Evolutionary conservation across 2,888 invertebrate genomes (phyloP).

Genomic region (Patella caerulea): DNA sequence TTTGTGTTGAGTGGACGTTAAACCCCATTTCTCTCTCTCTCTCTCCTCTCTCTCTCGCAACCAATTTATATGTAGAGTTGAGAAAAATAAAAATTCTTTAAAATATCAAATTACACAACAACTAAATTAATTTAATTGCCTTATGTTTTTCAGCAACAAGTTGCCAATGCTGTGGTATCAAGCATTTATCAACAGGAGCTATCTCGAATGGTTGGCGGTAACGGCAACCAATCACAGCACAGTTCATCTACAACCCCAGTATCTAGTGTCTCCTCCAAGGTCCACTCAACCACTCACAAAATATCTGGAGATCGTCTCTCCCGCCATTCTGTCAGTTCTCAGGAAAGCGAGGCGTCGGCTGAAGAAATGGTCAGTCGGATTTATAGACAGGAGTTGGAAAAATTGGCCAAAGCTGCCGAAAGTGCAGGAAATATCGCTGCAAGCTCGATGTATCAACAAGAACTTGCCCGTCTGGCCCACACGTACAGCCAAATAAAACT

Average conservation of each 20-base stretch:
- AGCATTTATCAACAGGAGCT: conserved; percentile 77
- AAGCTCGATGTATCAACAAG: conserved; percentile 89
- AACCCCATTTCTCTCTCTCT: too few species aligned
- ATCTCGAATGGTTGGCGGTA: conserved; percentile 74
- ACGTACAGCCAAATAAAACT: conserved; percentile 25
- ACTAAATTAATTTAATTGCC: background rate
- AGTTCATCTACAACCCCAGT: conserved; percentile 25
- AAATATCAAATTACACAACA: too few species aligned
- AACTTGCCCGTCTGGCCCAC: conserved; percentile 87
- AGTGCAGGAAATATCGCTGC: conserved; percentile 69
- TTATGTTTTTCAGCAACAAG: conserved; percentile 57
- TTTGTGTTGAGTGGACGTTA: too few species aligned
- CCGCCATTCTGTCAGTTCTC: conserved; percentile 26
- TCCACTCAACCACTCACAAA: conserved; percentile 8
- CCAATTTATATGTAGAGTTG: too few species aligned
- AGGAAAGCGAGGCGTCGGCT: conserved; percentile 70
- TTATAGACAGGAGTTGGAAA: conserved; percentile 81
- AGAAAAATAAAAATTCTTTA: too few species aligned
- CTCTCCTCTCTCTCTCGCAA: too few species aligned
- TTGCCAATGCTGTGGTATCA: conserved; percentile 64
- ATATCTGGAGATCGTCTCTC: conserved; percentile 13
- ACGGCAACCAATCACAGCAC: conserved; percentile 22
- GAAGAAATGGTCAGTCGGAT: conserved; percentile 79
- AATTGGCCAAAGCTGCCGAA: conserved; percentile 81
- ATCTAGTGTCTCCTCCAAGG: conserved; percentile 35